Evolutionary conservation across 2,113 vertebrate species (phyloP).

Genomic region (Urocynchramus pylzowi): DNA sequence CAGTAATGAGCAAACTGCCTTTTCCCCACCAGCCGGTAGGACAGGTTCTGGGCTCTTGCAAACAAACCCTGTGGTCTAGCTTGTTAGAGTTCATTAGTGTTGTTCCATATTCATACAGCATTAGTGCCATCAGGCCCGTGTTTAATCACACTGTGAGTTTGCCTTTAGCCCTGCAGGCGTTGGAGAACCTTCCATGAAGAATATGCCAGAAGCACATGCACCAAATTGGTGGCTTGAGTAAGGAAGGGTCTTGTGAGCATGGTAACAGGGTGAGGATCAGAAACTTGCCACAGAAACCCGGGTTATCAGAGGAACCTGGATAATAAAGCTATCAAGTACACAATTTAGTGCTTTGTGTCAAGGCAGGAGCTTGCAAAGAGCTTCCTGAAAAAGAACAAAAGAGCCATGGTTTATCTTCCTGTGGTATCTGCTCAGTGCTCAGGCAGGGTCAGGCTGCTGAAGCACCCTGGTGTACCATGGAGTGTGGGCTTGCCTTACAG

Average conservation of each 20-base stretch:
- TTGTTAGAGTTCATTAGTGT: not conserved
- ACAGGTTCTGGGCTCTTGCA: conserved; percentile 36
- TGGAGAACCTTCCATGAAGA: not conserved
- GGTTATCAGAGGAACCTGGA: not conserved
- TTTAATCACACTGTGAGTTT: not conserved
- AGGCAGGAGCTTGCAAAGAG: not conserved
- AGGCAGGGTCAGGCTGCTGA: not conserved
- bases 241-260: not conserved
- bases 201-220: fast-evolving
- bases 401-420: not conserved
- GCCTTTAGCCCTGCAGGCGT: not conserved
- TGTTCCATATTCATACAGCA: conserved; percentile 49
- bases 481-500: fast-evolving
- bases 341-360: not conserved
- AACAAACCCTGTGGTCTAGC: not conserved
- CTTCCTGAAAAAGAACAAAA: conserved; percentile 45
- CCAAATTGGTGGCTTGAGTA: not conserved
- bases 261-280: not conserved
- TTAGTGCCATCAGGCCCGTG: not conserved
- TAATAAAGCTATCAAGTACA: not conserved
- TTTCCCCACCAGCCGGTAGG: conserved; percentile 37
- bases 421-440: not conserved
- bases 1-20: not conserved
- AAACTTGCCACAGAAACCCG: not conserved
- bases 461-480: fast-evolving